Percentiles rank a stretch among this genome's conserved stretches.
phyloP scores from a whole-genome alignment of 2,888 invertebrate species.

The Herminia tarsipennalis region DNA sequence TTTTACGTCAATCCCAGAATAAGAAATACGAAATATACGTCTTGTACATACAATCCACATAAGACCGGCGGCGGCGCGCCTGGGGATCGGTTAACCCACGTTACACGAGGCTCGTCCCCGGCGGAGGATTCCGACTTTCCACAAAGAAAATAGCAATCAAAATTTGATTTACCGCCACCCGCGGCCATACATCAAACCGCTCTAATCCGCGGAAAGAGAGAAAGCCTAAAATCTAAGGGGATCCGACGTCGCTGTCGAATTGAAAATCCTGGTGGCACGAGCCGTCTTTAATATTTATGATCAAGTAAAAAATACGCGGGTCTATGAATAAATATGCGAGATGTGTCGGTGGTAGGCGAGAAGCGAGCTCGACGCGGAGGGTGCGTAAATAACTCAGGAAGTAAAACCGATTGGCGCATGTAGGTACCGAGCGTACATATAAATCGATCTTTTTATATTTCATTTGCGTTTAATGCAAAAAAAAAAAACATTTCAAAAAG shows the following conservation, averaged over 20 bases:
- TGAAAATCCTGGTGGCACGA: slow-evolving; percentile 77
- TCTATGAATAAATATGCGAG: slow-evolving; percentile 73
- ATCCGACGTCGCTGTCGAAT: slow-evolving; percentile 73
- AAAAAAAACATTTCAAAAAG: too few relatives aligned
- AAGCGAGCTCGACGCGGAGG: slow-evolving; percentile 26
- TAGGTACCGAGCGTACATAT: slow-evolving; percentile 5
- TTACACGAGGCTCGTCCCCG: slow-evolving; percentile 71
- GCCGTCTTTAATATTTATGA: slow-evolving; percentile 80
- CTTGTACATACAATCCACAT: slow-evolving; percentile 61
- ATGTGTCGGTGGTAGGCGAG: slow-evolving; percentile 28
- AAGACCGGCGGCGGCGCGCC: slow-evolving; percentile 65
- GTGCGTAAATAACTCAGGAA: slow-evolving; percentile 38
- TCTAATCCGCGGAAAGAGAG: slow-evolving; percentile 80
- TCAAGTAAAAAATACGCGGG: slow-evolving; percentile 69
- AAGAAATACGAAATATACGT: slow-evolving; percentile 62
- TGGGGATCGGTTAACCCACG: slow-evolving; percentile 82
- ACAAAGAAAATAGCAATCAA: slow-evolving; percentile 85
- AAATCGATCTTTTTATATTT: slow-evolving; percentile 7
- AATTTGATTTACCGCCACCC: slow-evolving; percentile 86
- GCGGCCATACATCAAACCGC: slow-evolving; percentile 81
- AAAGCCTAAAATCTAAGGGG: slow-evolving; percentile 80
- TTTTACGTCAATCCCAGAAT: slow-evolving; percentile 54
- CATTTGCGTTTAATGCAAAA: not conserved
- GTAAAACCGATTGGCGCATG: slow-evolving; percentile 24
- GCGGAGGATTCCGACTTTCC: slow-evolving; percentile 76